Evolutionary conservation across 2,113 vertebrate genomes (phyloP).

Genomic region (Ibidorhyncha struthersii): DNA sequence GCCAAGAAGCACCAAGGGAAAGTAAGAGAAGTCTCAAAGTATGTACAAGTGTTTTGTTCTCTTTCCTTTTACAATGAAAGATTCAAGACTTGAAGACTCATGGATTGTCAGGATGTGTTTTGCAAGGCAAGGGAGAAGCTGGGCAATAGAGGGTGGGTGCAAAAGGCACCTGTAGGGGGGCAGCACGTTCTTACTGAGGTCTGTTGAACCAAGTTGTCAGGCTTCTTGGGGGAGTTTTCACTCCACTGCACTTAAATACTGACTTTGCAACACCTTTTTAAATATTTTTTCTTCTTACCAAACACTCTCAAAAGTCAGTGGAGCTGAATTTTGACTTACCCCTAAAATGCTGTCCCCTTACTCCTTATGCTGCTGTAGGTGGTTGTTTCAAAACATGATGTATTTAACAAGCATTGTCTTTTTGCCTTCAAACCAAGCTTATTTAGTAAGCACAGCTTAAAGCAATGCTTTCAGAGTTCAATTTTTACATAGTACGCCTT

Average conservation of each 20-base stretch:
- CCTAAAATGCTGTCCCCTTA: neutral
- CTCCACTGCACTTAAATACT: neutral
- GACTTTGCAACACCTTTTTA: neutral
- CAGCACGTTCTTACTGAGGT: neutral
- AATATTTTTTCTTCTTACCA: neutral
- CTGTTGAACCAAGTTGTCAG: neutral
- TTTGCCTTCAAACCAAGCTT: neutral
- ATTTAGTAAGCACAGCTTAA: neutral
- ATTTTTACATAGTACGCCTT: neutral
- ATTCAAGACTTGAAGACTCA: constrained; percentile 6
- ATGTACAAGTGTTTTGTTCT: constrained; percentile 70
- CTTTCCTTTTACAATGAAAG: constrained; percentile 28
- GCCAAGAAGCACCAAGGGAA: constrained; percentile 62
- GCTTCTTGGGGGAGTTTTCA: neutral
- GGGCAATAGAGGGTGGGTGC: neutral
- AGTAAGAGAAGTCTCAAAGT: constrained; percentile 67
- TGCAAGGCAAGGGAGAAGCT: neutral
- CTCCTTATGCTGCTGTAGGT: neutral
- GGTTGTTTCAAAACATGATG: neutral
- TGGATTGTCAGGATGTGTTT: constrained; percentile 22
- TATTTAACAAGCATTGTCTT: neutral
- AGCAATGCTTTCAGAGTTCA: neutral
- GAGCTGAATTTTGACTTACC: neutral
- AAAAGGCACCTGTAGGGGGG: neutral
- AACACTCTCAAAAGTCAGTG: neutral